Conservation (phyloP, 2,797 vertebrate species). For the Falco peregrinus region DNA sequence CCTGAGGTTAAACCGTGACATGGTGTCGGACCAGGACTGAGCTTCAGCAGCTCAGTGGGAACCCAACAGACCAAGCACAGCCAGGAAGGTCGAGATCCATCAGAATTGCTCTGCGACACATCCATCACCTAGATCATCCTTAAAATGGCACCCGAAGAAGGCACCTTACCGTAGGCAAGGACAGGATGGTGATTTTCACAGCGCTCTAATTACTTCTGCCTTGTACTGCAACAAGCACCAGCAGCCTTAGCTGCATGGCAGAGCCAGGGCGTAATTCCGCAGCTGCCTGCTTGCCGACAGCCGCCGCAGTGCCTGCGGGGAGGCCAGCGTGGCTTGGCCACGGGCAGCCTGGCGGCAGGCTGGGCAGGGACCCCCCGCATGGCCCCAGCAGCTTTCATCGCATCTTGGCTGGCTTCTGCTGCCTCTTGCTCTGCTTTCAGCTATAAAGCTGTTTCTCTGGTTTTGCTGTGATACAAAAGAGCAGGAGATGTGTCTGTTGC, state of each 20-base stretch:
- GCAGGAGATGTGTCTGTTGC: neutral
- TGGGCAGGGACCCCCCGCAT: too few relatives aligned
- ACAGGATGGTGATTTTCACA: neutral
- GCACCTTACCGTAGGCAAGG: neutral
- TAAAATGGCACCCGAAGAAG: neutral
- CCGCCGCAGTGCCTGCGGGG: rapidly evolving
- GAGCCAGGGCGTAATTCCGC: neutral
- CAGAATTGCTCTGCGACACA: neutral
- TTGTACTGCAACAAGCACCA: neutral
- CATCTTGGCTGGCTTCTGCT: neutral
- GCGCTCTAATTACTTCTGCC: neutral
- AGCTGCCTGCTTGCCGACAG: neutral
- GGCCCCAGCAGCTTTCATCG: neutral
- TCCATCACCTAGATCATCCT: neutral
- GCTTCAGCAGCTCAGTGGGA: neutral
- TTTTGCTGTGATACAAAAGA: neutral
- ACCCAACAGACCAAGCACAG: neutral
- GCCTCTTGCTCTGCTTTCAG: rapidly evolving
- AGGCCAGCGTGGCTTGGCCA: rapidly evolving
- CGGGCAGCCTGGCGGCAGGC: neutral
- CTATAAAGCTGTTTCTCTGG: neutral
- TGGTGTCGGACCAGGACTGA: neutral
- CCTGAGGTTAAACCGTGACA: too few relatives aligned
- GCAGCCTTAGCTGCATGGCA: neutral
- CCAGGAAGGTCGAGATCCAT: neutral